Conservation (phyloP, 2,797 vertebrate genomes). For the Lacerta bilineata region DNA sequence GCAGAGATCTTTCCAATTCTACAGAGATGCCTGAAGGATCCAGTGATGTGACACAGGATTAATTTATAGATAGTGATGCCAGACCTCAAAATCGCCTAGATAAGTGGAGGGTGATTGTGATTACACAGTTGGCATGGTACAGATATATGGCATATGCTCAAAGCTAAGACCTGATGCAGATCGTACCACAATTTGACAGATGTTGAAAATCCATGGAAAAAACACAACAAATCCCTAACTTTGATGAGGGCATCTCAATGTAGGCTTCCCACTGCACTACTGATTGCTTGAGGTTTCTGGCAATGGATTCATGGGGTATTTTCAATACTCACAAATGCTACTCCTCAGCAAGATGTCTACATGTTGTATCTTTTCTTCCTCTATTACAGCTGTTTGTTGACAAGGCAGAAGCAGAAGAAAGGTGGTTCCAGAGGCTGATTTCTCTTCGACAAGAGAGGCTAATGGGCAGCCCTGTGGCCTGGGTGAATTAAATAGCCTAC, state of each 20-base stretch:
- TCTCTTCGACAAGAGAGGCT: constrained; percentile 94
- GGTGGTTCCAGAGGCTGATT: constrained; percentile 91
- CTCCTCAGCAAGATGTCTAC: background rate
- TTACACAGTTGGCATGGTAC: background rate
- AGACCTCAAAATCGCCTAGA: background rate
- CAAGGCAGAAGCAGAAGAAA: constrained; percentile 92
- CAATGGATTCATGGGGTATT: background rate
- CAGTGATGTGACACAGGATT: background rate
- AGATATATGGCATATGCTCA: background rate
- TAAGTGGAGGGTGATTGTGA: background rate
- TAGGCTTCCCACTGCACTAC: background rate
- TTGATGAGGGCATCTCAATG: background rate
- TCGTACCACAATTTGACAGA: background rate
- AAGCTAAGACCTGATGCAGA: background rate
- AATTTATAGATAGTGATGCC: background rate
- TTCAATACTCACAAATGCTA: background rate
- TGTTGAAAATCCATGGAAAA: background rate
- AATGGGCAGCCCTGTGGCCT: constrained; percentile 94
- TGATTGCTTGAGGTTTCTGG: constrained; percentile 1
- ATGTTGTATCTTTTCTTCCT: background rate
- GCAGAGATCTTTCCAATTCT: background rate
- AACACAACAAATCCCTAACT: background rate
- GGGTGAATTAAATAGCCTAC: constrained; percentile 35
- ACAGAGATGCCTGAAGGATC: background rate
- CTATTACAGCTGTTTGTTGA: constrained; percentile 90